phyloP scores from a whole-genome alignment of 2,888 invertebrate species.

The Aphodius sticticus region DNA sequence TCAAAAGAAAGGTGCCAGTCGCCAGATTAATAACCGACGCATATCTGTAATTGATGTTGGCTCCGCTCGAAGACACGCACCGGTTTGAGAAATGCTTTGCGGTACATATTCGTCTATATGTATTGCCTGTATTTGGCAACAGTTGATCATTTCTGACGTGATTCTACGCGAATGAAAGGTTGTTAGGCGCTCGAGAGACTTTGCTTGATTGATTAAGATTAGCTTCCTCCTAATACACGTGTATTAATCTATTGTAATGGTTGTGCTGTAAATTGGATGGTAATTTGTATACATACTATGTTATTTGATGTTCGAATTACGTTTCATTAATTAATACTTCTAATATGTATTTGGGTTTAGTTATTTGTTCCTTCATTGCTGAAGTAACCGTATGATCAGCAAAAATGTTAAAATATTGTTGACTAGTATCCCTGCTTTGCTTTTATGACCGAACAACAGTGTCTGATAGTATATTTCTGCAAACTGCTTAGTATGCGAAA shows the following conservation, averaged over 20 bases:
- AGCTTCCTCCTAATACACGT: background rate
- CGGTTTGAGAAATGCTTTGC: background rate
- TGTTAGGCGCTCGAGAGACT: background rate
- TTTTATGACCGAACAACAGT: too few species aligned
- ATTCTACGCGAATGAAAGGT: background rate
- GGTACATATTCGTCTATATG: background rate
- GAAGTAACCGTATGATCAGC: too few species aligned
- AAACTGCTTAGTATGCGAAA: too few species aligned
- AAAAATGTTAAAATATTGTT: too few species aligned
- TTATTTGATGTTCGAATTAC: too few species aligned
- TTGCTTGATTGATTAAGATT: background rate
- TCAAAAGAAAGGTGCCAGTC: background rate
- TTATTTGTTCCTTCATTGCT: too few species aligned
- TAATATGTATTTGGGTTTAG: too few species aligned
- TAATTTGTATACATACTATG: too few species aligned
- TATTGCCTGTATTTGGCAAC: background rate
- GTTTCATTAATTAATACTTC: too few species aligned
- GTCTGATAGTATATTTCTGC: too few species aligned
- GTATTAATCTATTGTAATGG: background rate
- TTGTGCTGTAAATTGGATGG: too few species aligned
- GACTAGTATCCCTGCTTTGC: too few species aligned
- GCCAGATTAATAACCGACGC: conserved; percentile 4
- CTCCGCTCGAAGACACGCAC: background rate
- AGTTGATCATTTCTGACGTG: background rate
- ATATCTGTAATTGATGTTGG: background rate